These are phyloP conservation scores for Pseudorasbora parva DNA, from an alignment of 2,113 vertebrate species.

Conservation along the genomic window DNA sequence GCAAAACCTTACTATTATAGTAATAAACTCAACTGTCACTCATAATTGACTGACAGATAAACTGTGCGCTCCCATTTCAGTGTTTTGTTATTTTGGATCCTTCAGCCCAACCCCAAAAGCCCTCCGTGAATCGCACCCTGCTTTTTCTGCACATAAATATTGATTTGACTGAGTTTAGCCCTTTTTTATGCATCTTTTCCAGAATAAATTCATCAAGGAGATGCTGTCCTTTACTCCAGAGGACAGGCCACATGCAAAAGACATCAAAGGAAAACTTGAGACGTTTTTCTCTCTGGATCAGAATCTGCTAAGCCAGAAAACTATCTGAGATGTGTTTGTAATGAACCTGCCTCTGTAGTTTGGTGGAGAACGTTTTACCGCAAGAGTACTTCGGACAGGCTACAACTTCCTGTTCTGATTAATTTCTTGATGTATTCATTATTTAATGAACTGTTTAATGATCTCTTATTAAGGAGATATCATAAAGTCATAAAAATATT, in stretches of 20 bases:
- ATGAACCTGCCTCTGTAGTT: not conserved
- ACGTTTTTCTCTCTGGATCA: not conserved
- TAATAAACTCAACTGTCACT: too few relatives aligned
- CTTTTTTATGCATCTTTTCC: not conserved
- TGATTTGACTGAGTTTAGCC: not conserved
- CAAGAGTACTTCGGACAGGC: not conserved
- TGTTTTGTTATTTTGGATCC: too few relatives aligned
- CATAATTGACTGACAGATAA: too few relatives aligned
- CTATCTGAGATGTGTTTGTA: not conserved
- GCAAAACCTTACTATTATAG: too few relatives aligned
- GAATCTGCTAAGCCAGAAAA: not conserved
- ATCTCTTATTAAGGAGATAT: too few relatives aligned
- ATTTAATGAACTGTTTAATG: not conserved
- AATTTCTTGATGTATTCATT: not conserved
- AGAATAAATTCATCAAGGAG: slow-evolving; percentile 41
- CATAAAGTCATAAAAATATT: not conserved
- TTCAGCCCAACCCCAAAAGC: too few relatives aligned
- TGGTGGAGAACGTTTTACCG: not conserved
- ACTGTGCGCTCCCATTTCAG: too few relatives aligned
- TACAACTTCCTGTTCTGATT: not conserved
- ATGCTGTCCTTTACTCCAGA: slow-evolving; percentile 46
- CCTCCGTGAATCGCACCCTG: not conserved
- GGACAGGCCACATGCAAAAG: slow-evolving; percentile 25
- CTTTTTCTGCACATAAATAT: not conserved
- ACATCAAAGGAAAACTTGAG: slow-evolving; percentile 4